phyloP scores from a whole-genome alignment of 2,113 vertebrate species.

The Pluvialis apricaria region DNA sequence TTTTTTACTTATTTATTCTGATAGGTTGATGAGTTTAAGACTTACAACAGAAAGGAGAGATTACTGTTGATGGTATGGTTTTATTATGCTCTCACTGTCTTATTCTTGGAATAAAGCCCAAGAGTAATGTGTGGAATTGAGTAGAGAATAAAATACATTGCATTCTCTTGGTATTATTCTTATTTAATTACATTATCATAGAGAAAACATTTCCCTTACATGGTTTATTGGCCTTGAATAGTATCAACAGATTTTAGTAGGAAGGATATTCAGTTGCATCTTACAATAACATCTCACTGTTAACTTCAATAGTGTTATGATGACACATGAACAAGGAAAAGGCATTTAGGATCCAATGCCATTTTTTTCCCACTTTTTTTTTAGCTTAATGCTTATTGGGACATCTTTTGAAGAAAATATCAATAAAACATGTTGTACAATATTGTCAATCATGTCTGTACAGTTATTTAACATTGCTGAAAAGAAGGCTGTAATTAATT shows the following conservation, averaged over 20 bases:
- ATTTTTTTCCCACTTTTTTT: not conserved
- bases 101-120: not conserved
- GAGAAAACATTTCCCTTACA: not conserved
- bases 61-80: not conserved
- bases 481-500: not conserved
- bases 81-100: not conserved
- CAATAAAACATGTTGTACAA: not conserved
- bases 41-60: not conserved
- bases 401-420: not conserved
- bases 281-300: not conserved
- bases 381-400: not conserved
- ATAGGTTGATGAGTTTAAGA: not conserved
- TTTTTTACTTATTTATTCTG: not conserved
- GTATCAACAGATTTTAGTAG: not conserved
- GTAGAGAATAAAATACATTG: not conserved
- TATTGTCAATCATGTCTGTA: not conserved
- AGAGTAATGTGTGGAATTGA: not conserved
- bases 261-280: not conserved
- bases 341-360: not conserved
- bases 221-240: not conserved
- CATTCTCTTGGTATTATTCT: not conserved
- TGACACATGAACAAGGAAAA: not conserved
- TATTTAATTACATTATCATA: not conserved
- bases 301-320: not conserved
- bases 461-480: not conserved